Percentiles rank a stretch among this genome's conserved stretches.
Conservation (phyloP, 2,113 vertebrate species). For the Lontra canadensis region DNA sequence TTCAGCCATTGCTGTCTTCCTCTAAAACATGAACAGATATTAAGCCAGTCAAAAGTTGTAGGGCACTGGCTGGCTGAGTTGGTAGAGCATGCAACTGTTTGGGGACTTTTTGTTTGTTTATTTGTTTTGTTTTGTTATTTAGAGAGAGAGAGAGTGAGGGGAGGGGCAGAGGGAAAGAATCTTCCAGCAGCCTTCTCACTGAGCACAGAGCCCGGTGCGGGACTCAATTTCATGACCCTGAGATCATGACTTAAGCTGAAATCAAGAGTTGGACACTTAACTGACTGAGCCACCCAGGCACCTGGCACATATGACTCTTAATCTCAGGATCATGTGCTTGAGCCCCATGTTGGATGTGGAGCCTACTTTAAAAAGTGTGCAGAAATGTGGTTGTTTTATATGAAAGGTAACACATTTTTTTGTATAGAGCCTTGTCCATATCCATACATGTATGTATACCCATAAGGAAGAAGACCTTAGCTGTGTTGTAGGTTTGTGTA, state of each 20-base stretch:
- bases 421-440: neutral
- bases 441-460: neutral
- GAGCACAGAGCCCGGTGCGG: accelerated
- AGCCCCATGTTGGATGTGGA: neutral
- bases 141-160: neutral
- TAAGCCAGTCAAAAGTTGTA: neutral
- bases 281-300: neutral
- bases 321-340: neutral
- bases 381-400: neutral
- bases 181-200: neutral
- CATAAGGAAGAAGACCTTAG: neutral
- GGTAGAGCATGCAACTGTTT: neutral
- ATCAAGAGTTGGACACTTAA: neutral
- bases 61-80: neutral
- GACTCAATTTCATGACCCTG: neutral
- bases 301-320: neutral
- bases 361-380: neutral
- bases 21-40: neutral
- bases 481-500: neutral
- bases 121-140: neutral
- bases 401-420: neutral
- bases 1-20: neutral
- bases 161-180: neutral
- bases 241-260: neutral
- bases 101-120: neutral